Evolutionary conservation across 2,113 vertebrate genomes (phyloP), one percentile per base, ranked within the genome.

Genomic region (Ctenomys sociabilis): DNA sequence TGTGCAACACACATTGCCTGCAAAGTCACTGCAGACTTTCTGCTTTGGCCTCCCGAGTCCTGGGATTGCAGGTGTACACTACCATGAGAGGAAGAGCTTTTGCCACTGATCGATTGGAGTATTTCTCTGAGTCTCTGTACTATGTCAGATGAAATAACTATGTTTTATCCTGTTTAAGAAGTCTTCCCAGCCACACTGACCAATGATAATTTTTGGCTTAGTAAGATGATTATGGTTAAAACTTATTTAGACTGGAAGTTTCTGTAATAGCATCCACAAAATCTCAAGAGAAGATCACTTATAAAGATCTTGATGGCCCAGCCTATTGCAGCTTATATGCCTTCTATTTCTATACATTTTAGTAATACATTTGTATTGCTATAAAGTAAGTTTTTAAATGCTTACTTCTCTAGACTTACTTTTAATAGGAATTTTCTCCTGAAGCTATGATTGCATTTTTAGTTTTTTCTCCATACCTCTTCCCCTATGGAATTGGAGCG

Each of bases 301-400:
- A 28, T 32, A 37, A 85, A 73, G 28, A 75, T 61, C 6, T 57
- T 68, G 8, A 26, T 72, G 30, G 32, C 73, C 26, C 63, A 86
- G 35, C n/a, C 32, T 66, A 19, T 66, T 32, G 35, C 7, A 78
- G 40, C 40, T 88, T 22, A 22, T 54, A 12, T 89, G 14, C 9
- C 28, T 86, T 37, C 26, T 37, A 57, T 43, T 61, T 85, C 26
- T 88, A 0, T 72, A 1, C 61, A 16, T 78, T 52, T 91, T 63
- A 49, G 1, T 43, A 66, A 52, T 49, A 43, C 0, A 10, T 72
- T 64, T 82, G 5, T 28, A n/a, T 72, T 57, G 5, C 68, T 80
- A 26, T 91, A 68, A 88, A 59, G 37, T 83, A 28, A 59, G 68
- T 91, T 93, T 94, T 80, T 10, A 91, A 92, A 40, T 92, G 77